Evolutionary conservation across 2,113 vertebrate species (phyloP).

Genomic region (Cyanoderma ruficeps): DNA sequence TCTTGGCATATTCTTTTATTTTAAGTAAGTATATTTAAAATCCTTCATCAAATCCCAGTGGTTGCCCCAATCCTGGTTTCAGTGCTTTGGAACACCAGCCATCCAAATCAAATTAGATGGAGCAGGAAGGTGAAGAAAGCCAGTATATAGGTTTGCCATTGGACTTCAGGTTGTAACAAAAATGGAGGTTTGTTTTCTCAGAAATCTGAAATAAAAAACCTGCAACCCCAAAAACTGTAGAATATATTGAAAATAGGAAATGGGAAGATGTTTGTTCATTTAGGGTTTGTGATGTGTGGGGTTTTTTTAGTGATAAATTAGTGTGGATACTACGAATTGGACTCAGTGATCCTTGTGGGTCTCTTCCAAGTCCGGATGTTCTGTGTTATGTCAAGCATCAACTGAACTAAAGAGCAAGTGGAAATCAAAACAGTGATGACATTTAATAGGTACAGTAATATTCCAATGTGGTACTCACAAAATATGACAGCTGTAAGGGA

Average conservation of each 20-base stretch:
- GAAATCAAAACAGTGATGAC: not conserved
- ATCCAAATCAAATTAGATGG: not conserved
- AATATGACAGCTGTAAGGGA: not conserved
- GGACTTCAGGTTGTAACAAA: not conserved
- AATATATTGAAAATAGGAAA: not conserved
- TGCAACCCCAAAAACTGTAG: not conserved
- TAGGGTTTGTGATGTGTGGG: not conserved
- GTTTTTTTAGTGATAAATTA: not conserved
- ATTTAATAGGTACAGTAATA: not conserved
- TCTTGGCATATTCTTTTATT: slow-evolving; percentile 96
- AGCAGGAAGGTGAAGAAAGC: not conserved
- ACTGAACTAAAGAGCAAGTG: not conserved
- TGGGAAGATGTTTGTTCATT: not conserved
- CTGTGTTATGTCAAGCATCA: not conserved
- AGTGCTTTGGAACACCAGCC: not conserved
- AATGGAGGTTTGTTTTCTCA: not conserved
- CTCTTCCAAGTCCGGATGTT: not conserved
- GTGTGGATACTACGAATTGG: not conserved
- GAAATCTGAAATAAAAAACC: not conserved
- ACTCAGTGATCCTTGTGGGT: not conserved
- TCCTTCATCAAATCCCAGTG: not conserved
- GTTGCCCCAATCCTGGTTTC: not conserved
- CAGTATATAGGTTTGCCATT: not conserved
- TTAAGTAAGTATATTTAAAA: slow-evolving; percentile 88
- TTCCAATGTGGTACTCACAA: not conserved